Conservation (phyloP, 2,888 invertebrate genomes). For the Zygaena filipendulae region DNA sequence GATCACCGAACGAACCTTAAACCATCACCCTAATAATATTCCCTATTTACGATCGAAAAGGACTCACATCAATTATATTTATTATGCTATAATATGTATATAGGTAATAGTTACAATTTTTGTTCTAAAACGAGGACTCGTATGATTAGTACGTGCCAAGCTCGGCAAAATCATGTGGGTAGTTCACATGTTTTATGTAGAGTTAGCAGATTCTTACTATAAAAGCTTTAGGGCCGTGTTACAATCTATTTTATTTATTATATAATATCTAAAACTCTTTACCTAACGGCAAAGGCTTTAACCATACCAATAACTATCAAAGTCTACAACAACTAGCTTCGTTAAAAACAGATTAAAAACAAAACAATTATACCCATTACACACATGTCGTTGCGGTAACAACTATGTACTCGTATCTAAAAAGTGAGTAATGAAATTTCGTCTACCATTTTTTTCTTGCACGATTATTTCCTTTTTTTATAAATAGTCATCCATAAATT, state of each 20-base stretch:
- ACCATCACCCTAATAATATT: no score
- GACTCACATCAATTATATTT: conserved; percentile 40
- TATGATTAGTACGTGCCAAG: no score
- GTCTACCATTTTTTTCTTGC: conserved; percentile 30
- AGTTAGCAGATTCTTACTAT: conserved; percentile 49
- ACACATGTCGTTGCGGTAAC: conserved; percentile 44
- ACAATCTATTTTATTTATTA: not conserved
- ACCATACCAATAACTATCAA: no score
- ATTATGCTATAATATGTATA: conserved; percentile 27
- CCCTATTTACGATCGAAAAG: conserved; percentile 28
- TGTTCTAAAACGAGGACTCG: conserved; percentile 47
- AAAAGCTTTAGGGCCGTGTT: conserved; percentile 52
- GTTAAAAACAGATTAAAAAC: conserved; percentile 56
- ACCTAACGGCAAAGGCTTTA: conserved; percentile 34
- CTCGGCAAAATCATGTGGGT: no score
- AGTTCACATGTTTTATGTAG: no score
- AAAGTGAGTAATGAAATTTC: conserved; percentile 40
- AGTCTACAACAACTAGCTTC: conserved; percentile 59
- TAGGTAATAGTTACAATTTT: conserved; percentile 41
- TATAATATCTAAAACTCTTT: conserved; percentile 20
- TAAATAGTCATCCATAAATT: conserved; percentile 62
- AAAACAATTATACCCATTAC: conserved; percentile 44
- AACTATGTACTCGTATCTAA: conserved; percentile 44
- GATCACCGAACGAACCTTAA: conserved; percentile 24
- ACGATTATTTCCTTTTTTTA: conserved; percentile 30